Percentiles rank a stretch among this genome's conserved stretches.
Conservation (phyloP, 2,113 vertebrate genomes). For the Scomber colias region DNA sequence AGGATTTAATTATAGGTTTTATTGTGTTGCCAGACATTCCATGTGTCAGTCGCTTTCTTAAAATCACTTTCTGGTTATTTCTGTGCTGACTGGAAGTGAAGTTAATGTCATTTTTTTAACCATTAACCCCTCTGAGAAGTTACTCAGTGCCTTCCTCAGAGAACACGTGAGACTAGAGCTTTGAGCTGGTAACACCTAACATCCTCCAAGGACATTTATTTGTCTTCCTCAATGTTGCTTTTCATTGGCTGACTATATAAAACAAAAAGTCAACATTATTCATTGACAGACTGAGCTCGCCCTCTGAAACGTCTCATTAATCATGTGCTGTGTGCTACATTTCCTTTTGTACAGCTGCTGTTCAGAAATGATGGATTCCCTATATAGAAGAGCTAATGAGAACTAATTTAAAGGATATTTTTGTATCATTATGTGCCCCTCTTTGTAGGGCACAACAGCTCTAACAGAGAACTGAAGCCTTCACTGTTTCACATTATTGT, state of each 20-base stretch:
- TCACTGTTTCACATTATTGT: neutral
- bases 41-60: no score
- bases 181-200: neutral
- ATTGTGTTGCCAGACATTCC: neutral
- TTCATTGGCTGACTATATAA: conserved; percentile 10
- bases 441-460: neutral
- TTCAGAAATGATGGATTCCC: neutral
- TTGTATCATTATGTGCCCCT: neutral
- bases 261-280: conserved; percentile 39
- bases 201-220: neutral
- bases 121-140: neutral
- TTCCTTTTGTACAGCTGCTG: conserved; percentile 1
- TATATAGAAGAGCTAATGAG: neutral
- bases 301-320: neutral
- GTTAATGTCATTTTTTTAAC: neutral
- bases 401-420: neutral
- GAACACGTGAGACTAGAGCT: conserved; percentile 18
- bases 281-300: conserved; percentile 29
- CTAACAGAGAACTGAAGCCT: neutral
- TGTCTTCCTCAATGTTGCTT: conserved; percentile 3
- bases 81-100: neutral
- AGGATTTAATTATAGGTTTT: neutral
- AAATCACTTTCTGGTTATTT: neutral
- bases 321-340: conserved; percentile 1
- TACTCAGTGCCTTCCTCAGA: neutral